Evolutionary conservation across 2,113 vertebrate species (phyloP), one percentile per base, ranked within the genome.

Genomic region (Sorex araneus): DNA sequence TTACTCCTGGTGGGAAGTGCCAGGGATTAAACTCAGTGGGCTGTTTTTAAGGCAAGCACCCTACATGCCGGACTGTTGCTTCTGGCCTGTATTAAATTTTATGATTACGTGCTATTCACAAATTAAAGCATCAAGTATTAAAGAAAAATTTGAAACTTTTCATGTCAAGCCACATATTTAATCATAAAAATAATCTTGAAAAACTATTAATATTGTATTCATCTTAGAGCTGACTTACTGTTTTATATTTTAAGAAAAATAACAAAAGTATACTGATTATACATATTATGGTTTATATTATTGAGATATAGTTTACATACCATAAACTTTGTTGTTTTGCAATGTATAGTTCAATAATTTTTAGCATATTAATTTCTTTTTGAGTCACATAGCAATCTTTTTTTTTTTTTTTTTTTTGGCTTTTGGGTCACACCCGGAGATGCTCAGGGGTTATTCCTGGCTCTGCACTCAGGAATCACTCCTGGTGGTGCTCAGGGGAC

Each of bases 181-280:
- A 78, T 86, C 36, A 57, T 78, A 40, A 40, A 40, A 40, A 40
- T 40, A 83, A 28, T 63, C 28, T 54, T 54, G 50, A 54, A 54
- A 6, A 25, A 69, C 28, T 70, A 73, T 83, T 89, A 66, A 57
- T 88, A 87, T 10, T 87, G 76, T 82, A 76, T 74, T 90, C 10
- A 47, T 79, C 8, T 32, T 89, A 7, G 40, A 91, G 75, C 30
- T 88, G 60, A 87, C 30, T 88, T 47, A 87, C 11, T 60, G 3
- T 70, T 87, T 87, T 66, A 57, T 84, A 67, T 82, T 90, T 92
- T 90, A 87, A 69, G 57, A 43, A 92, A 63, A 95, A 90, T 81
- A 93, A 16, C 60, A 63, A 89, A 75, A 86, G 23, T 11, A 74
- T 81, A 84, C 5, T 89, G 54, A 18, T 40, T 0, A 28, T 78